Evolutionary conservation across 2,113 vertebrate species (phyloP), one percentile per base, ranked within the genome.

Genomic region (Hemichromis elongatus): DNA sequence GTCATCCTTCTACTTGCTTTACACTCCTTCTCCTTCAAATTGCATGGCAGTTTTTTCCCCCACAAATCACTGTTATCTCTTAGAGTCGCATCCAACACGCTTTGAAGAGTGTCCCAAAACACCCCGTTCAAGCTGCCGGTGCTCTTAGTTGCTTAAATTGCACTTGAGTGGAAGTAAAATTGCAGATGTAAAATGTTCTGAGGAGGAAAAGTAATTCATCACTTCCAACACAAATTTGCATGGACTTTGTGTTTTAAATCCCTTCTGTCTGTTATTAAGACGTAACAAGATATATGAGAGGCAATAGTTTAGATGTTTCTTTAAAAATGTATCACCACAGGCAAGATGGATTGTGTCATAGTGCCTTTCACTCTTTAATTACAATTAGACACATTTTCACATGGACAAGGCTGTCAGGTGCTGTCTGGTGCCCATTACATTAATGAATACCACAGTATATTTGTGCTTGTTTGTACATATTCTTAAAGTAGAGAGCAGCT

Each of bases 81-180:
- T 53, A 30, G 40, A 84, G 84, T 89, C 59, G 53, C 42, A 33
- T 52, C 78, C 73, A 16, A n/a, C 26, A 40, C 24, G 45, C 79
- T 52, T 77, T 75, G 28, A 24, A 13, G 21, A 45, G 79, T 81
- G 75, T 83, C 75, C 53, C 55, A 12, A 86, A 87, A 89, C 50
- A 50, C 83, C 78, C 37, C 3, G n/a, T 53, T 80, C 47, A 55
- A n/a, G 73, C 86, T 59, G 45, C 45, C 52, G 80, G 68, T 19
- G 40, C 77, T 79, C 52, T 82, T 86, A 77, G 45, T 88, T 82
- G 89, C 52, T 54, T 56, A 87, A 84, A 91, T 90, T 90, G 82
- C 82, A 28, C 88, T 89, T 84, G 85, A 88, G 85, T 86, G 89
- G 81, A 92, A 77, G 77, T 45, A 81, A 77, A 88, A 88, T 86